Conservation (phyloP, 2,797 vertebrate genomes). For the Hafferia zeledoni region DNA sequence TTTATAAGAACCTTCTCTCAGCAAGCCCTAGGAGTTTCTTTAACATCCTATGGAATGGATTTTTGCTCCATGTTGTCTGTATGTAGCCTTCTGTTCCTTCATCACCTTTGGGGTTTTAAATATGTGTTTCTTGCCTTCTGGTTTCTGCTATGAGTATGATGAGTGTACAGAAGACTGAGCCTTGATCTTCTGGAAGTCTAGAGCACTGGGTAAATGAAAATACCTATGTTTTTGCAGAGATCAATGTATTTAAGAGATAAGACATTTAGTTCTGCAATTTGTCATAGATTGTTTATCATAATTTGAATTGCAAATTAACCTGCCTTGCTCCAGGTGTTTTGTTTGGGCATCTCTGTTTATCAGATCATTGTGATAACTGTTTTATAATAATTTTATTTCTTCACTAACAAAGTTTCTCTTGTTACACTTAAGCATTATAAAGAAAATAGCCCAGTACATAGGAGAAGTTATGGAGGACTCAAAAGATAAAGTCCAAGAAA, state of each 20-base stretch:
- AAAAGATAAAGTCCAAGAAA: conserved; percentile 88
- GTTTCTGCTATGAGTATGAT: neutral
- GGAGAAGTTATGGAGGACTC: conserved; percentile 90
- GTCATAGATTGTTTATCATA: neutral
- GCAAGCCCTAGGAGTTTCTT: neutral
- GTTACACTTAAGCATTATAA: conserved; percentile 82
- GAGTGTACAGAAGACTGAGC: neutral
- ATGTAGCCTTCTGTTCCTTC: neutral
- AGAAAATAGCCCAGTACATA: conserved; percentile 88
- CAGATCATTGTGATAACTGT: neutral
- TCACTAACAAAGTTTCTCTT: conserved; percentile 46
- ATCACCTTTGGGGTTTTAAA: neutral
- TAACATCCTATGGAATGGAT: neutral
- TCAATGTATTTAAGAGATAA: neutral
- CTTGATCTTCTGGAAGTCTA: neutral
- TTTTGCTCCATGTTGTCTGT: neutral
- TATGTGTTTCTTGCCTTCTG: neutral
- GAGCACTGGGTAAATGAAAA: neutral
- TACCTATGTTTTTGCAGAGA: neutral
- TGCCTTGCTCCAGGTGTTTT: neutral
- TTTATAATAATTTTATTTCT: neutral
- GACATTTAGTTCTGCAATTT: neutral
- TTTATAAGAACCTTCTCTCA: neutral
- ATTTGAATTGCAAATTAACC: neutral
- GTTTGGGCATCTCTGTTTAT: neutral